Conservation (phyloP, 1,140 invertebrate genomes). For the Plodia interpunctella region DNA sequence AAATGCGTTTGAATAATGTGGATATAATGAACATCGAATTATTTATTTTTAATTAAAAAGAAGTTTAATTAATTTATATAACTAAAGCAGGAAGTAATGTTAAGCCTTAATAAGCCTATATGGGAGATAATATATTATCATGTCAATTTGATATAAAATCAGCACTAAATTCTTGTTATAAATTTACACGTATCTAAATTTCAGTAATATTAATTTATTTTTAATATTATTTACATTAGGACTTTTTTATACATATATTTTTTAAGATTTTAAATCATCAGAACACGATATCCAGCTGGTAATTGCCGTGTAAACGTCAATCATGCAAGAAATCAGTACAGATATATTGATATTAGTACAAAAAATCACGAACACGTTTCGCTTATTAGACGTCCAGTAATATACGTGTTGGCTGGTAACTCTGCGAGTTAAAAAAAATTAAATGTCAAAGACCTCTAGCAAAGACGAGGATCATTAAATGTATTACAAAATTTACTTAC, state of each 20-base stretch:
- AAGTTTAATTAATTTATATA: no score
- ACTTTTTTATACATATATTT: background rate
- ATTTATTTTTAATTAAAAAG: no score
- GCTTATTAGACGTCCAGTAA: background rate
- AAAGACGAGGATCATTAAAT: background rate
- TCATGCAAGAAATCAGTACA: background rate
- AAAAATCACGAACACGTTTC: background rate
- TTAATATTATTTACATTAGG: background rate
- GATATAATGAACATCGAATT: no score
- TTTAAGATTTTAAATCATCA: background rate
- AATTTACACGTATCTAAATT: no score
- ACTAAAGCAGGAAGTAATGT: no score
- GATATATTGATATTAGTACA: background rate
- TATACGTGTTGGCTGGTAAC: background rate
- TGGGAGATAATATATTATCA: no score
- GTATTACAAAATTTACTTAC: background rate
- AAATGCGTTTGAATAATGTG: no score
- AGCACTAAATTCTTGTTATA: no score
- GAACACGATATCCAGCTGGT: background rate
- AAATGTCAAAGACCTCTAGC: background rate
- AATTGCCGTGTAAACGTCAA: conserved; percentile 14
- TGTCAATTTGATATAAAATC: no score
- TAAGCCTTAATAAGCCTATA: no score
- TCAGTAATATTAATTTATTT: no score
- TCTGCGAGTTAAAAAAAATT: background rate